These are phyloP conservation scores for Apocrypta bakeri DNA, from an alignment of 1,140 invertebrate species.

Conservation along the genomic window DNA sequence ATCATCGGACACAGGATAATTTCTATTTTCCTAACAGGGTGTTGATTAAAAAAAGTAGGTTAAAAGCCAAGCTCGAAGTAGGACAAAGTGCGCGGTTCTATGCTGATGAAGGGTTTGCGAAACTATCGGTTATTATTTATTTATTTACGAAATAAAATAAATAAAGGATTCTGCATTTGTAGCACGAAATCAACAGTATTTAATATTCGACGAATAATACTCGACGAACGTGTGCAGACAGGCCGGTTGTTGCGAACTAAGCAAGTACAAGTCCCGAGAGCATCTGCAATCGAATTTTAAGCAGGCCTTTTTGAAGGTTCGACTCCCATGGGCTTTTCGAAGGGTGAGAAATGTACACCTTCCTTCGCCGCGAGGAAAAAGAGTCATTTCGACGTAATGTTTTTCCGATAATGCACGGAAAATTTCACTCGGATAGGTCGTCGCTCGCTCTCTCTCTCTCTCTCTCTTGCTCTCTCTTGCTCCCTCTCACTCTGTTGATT, in stretches of 20 bases:
- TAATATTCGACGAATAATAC: constrained; percentile 48
- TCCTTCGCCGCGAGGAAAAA: not conserved
- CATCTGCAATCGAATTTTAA: constrained; percentile 48
- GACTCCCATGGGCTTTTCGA: constrained; percentile 1
- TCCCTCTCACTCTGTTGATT: not conserved
- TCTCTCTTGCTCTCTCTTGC: not conserved
- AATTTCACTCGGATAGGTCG: not conserved
- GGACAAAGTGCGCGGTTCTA: not conserved
- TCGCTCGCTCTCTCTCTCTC: no score
- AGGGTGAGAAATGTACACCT: not conserved
- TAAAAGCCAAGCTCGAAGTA: not conserved
- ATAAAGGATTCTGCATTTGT: no score
- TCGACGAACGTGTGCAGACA: not conserved
- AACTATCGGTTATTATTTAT: no score
- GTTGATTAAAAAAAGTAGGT: constrained; percentile 25
- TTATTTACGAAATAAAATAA: no score
- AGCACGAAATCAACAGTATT: constrained; percentile 44
- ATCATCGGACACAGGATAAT: constrained; percentile 31
- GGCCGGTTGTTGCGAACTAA: constrained; percentile 47
- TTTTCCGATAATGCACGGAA: not conserved
- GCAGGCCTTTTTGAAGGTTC: constrained; percentile 40
- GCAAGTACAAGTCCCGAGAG: constrained; percentile 43
- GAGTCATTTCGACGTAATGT: constrained; percentile 24
- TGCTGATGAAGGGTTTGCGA: not conserved
- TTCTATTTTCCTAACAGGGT: constrained; percentile 28